Conservation (phyloP, 2,888 invertebrate species). For the Heliconius hortense region DNA sequence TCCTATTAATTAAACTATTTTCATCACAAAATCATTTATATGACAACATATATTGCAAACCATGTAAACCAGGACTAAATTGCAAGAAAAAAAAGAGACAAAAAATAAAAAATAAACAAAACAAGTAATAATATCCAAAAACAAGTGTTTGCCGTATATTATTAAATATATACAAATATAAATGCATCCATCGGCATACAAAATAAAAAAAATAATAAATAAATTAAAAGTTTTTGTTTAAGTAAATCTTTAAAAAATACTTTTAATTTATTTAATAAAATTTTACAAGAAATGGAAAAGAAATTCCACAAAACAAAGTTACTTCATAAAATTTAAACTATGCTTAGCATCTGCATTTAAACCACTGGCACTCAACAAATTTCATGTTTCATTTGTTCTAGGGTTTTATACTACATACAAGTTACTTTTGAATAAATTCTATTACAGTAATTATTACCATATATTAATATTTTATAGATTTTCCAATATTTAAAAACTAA, state of each 20-base stretch:
- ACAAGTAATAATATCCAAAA: background rate
- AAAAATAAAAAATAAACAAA: background rate
- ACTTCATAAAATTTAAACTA: background rate
- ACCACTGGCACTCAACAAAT: conserved; percentile 6
- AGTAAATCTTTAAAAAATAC: background rate
- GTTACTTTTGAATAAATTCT: conserved; percentile 7
- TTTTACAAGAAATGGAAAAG: background rate
- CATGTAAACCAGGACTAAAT: conserved; percentile 2
- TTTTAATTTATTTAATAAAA: background rate
- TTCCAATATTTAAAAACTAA: conserved; percentile 4
- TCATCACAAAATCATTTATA: conserved; percentile 20
- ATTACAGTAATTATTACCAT: background rate
- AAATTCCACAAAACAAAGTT: background rate
- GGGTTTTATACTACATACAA: background rate
- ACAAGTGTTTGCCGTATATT: too few relatives aligned
- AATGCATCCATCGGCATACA: background rate
- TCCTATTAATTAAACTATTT: conserved; percentile 29
- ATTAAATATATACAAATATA: background rate
- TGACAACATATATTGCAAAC: conserved; percentile 21
- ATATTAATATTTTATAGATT: conserved; percentile 9
- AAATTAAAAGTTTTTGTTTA: too few relatives aligned
- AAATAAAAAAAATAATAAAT: too few relatives aligned
- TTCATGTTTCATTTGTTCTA: background rate
- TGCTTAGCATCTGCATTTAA: conserved; percentile 1
- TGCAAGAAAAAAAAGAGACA: background rate